These are phyloP conservation scores for Drosophila teissieri DNA, from an alignment of 1,140 invertebrate genomes.

Conservation along the genomic window DNA sequence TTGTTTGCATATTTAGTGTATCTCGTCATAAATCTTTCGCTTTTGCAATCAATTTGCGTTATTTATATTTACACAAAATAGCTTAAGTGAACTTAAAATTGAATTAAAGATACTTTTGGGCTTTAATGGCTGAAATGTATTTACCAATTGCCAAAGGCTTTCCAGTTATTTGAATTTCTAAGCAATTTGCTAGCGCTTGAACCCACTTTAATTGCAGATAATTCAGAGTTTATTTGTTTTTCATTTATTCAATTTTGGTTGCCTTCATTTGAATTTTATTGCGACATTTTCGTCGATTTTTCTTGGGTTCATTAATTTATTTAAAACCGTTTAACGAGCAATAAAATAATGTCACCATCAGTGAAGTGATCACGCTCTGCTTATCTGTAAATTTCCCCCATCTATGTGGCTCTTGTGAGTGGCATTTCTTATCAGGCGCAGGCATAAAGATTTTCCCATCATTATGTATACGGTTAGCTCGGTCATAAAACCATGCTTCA, in stretches of 20 bases:
- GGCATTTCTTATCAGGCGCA: slow-evolving; percentile 60
- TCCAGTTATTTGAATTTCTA: slow-evolving; percentile 1
- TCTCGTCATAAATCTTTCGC: background rate
- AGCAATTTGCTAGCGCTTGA: slow-evolving; percentile 7
- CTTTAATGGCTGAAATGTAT: background rate
- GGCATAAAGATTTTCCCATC: slow-evolving; percentile 68
- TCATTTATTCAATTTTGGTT: slow-evolving; percentile 5
- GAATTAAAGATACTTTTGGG: background rate
- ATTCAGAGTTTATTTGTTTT: slow-evolving; percentile 16
- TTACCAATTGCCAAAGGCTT: background rate
- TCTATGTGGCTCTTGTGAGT: slow-evolving; percentile 14
- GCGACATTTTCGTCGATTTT: slow-evolving; percentile 29
- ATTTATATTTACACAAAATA: background rate
- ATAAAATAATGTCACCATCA: slow-evolving; percentile 57
- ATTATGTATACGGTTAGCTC: slow-evolving; percentile 59
- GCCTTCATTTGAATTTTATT: slow-evolving; percentile 33
- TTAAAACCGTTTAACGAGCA: slow-evolving; percentile 59
- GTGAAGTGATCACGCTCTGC: background rate
- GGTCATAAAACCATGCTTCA: slow-evolving; percentile 41
- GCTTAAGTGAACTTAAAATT: too few species aligned
- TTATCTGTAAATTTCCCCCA: background rate
- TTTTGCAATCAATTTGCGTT: background rate
- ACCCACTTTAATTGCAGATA: background rate
- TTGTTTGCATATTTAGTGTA: background rate
- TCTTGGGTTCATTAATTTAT: slow-evolving; percentile 65